phyloP scores from a whole-genome alignment of 2,797 vertebrate species.

The Ctenopoma multispine region DNA sequence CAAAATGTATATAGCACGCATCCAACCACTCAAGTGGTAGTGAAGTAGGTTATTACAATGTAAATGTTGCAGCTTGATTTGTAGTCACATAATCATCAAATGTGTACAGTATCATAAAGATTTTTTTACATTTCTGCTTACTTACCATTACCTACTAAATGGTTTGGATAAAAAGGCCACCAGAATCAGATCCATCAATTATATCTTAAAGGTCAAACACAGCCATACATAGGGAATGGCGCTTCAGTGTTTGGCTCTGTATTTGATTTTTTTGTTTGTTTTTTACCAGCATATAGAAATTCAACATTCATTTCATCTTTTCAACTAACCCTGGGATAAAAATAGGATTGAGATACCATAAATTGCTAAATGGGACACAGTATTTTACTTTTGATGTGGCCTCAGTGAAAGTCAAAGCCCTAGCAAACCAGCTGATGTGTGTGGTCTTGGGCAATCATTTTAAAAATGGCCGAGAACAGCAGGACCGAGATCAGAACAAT shows the following conservation, averaged over 20 bases:
- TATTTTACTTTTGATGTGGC: conserved; percentile 50
- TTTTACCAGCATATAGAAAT: conserved; percentile 26
- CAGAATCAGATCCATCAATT: conserved; percentile 53
- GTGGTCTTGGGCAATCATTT: conserved; percentile 57
- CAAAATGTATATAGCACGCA: no score
- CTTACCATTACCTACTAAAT: no score
- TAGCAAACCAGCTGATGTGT: conserved; percentile 46
- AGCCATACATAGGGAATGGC: conserved; percentile 2
- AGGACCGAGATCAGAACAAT: conserved; percentile 71
- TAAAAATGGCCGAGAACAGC: conserved; percentile 57
- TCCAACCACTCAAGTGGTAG: no score
- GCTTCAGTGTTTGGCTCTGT: conserved; percentile 33
- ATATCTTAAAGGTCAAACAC: conserved; percentile 66
- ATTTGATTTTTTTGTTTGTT: conserved; percentile 2
- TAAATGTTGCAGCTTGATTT: neutral
- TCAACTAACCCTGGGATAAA: conserved; percentile 32
- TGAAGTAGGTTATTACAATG: no score
- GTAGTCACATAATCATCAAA: neutral
- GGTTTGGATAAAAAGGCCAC: conserved; percentile 49
- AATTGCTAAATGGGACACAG: conserved; percentile 48
- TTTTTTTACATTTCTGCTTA: neutral
- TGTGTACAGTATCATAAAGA: neutral
- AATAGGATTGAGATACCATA: conserved; percentile 53
- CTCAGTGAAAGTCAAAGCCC: conserved; percentile 50
- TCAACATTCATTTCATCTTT: conserved; percentile 59